A percentile compares a stretch with the other conserved stretches of the same genome.
Conservation (phyloP, 2,113 vertebrate genomes). For the Tychaedon coryphoeus region DNA sequence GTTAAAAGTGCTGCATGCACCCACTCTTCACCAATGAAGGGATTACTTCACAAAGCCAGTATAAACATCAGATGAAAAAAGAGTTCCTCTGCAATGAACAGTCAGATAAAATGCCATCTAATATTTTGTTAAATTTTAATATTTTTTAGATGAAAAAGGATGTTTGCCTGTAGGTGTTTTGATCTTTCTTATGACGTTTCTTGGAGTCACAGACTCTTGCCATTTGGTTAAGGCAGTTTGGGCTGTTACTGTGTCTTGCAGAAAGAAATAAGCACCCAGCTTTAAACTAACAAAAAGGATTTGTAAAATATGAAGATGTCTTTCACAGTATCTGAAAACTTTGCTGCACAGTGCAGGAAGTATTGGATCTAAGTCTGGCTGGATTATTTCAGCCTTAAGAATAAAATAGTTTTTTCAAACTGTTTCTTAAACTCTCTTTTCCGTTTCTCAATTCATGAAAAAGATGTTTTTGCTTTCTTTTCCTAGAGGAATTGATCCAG, state of each 20-base stretch:
- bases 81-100: not conserved
- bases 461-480: not conserved
- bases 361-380: not conserved
- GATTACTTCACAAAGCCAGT: not conserved
- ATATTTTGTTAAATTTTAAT: not conserved
- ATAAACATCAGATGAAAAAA: slow-evolving; percentile 1
- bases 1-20: not conserved
- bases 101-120: not conserved
- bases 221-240: not conserved
- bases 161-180: not conserved
- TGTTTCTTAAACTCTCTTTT: not conserved
- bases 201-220: not conserved
- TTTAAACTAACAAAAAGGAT: not conserved
- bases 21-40: not conserved
- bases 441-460: not conserved
- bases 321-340: not conserved
- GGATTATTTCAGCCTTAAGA: not conserved
- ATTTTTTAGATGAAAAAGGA: not conserved
- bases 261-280: not conserved
- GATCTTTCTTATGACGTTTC: not conserved
- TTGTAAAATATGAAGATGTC: not conserved
- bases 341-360: not conserved
- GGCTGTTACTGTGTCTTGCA: not conserved
- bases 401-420: not conserved
- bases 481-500: not conserved